Percentiles rank a stretch among this genome's conserved stretches.
phyloP scores from a whole-genome alignment of 2,113 vertebrate species.

The Lasiurus cinereus region DNA sequence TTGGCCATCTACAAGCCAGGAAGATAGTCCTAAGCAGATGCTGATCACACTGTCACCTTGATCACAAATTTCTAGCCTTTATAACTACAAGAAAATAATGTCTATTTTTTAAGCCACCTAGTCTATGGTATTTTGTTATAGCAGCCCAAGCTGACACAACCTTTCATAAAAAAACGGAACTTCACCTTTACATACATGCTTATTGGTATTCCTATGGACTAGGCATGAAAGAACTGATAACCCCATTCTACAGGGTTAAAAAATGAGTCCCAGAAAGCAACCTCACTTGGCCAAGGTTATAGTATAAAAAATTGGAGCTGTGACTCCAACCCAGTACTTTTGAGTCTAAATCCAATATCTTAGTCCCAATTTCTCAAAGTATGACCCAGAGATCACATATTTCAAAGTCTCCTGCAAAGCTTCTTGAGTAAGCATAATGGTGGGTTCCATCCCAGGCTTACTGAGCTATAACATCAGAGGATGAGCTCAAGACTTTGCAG shows the following conservation, averaged over 20 bases:
- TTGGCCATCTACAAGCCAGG: not conserved
- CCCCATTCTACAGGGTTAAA: not conserved
- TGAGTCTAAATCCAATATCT: not conserved
- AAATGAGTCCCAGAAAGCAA: constrained; percentile 15
- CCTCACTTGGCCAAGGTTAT: not conserved
- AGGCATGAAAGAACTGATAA: not conserved
- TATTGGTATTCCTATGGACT: not conserved
- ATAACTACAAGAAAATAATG: not conserved
- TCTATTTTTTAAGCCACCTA: not conserved
- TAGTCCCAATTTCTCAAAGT: not conserved
- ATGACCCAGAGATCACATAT: not conserved
- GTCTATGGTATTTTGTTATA: not conserved
- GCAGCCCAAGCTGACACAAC: not conserved
- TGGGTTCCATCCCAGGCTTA: not conserved
- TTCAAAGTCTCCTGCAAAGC: not conserved
- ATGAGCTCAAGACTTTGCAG: not conserved
- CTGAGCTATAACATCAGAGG: not conserved
- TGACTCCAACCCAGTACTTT: not conserved
- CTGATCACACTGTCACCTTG: not conserved
- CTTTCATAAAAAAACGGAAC: not conserved
- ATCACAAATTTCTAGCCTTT: not conserved
- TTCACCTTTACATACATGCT: not conserved
- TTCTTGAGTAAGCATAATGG: not conserved
- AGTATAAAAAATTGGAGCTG: not conserved
- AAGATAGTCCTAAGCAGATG: not conserved